Evolutionary conservation across 2,797 vertebrate genomes (phyloP), one percentile per base, ranked within the genome.

Genomic region (Bufotes viridis): DNA sequence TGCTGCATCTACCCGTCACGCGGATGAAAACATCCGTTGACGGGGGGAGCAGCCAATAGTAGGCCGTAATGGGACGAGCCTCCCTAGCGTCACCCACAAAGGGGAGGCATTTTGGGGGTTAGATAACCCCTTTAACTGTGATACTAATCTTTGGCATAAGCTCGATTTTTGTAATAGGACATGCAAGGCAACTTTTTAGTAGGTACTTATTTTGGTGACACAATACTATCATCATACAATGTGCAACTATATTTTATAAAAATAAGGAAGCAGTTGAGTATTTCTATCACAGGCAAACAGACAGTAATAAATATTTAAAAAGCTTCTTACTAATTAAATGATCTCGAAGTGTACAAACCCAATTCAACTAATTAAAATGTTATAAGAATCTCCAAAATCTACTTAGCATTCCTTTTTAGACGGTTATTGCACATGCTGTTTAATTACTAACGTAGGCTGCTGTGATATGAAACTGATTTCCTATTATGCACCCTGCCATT

Each of bases 371-470:
- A 79, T 84, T 79, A 63, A 83, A 80, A 70, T 34, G 3, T 78
- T 29, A 75, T 81, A 91, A 75, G 26, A 86, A 86, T 89, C 0
- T 0, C 60, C 13, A 79, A 86, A 84, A 57, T 76, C 60, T 69
- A 49, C 74, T 0, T 61, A 0, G 0, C 0, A 81, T 75, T 79
- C 55, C 72, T 57, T 51, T 65, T 61, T 67, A 14, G 84, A 18
- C 57, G 78, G 67, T 84, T n/a, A 72, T 84, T 65, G 84, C 0
- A 60, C 86, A 84, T 81, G 60, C 53, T 85, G 87, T 55, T 90
- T 60, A 51, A 55, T 87, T 90, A 89, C 78, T 53, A 22, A 90
- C 92, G 86, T 88, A 61, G 90, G 90, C 51, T 90, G 90, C 83
- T 84, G 29, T 76, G 22, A 53, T 13, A 53, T 20, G 74, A 24